Base-by-base conservation (phyloP, 2,888 invertebrate species). In the Parapristionchus giblindavisi region DNA sequence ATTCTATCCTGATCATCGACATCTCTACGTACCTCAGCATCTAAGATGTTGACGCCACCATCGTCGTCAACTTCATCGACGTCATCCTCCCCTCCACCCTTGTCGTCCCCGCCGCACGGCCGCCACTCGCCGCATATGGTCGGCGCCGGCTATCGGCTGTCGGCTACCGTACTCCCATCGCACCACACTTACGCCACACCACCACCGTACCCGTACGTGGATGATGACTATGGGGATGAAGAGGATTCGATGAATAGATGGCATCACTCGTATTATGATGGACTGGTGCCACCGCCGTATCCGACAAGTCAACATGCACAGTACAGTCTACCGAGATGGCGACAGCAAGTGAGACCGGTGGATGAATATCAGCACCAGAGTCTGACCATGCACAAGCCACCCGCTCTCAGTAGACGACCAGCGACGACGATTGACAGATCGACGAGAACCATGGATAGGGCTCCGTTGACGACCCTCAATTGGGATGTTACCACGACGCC, bases 11-110 rank as follows among this genome's bases (percentile, higher is more conserved):
- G n/a, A n/a, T n/a, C n/a, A n/a, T n/a, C n/a, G n/a, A n/a, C n/a
- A n/a, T n/a, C n/a, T n/a, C n/a, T n/a, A n/a, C n/a, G n/a, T n/a
- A n/a, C n/a, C n/a, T n/a, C n/a, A n/a, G n/a, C n/a, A n/a, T n/a
- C n/a, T n/a, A n/a, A n/a, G 36, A 63, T 63, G 63, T 43, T 63
- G 2, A 63, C 63, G 24, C 63, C 63, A 3, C 63, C 63, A 27
- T 43, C 40, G 3, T 63, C 63, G 0, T 63, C 63, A 1, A 40
- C 63, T 3, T 63, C 63, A 8, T 63, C 63, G 5, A 63, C 63
- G 1, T 63, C 63, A 27, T 63, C 63, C 17, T 63, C 63, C 29
- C 63, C 63, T 40, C 63, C 63, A 11, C 63, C 63, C 3, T 2
- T n/a, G n/a, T n/a, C 43, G 17, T 43, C 43, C 17, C 43, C 8